Base-by-base conservation (phyloP, 2,113 vertebrate genomes). In the Lagopus leucura region DNA sequence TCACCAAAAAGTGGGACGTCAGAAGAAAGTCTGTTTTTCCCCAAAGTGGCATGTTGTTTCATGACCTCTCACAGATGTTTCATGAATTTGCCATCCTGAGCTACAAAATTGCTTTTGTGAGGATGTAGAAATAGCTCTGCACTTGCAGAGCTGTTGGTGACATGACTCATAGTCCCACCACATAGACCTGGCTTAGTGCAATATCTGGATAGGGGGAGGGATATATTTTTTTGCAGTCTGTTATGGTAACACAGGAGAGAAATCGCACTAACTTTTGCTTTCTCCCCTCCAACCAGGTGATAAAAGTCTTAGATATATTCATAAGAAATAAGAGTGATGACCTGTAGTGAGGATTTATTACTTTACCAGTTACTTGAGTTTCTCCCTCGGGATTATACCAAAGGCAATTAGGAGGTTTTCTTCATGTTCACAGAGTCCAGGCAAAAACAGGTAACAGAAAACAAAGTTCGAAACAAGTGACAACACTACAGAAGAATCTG, bases 11-110 rank as follows among this genome's bases (percentile, higher is more conserved):
- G 25, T 63, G 50, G 54, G 42, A 86, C 38, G 47, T 91, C 61
- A 61, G 50, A 75, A 91, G 69, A 72, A 94, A 90, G 60, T 38
- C 84, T 91, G 34, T 88, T 94, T 93, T 91, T 94, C 93, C 54
- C 65, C 52, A 43, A 72, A 95, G 72, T 75, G 76, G 58, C 71
- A 30, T 36, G 85, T 84, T 91, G 16, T 90, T 94, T 92, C 60
- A 54, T 60, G 91, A 89, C 75, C 84, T 89, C 94, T 88, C 85
- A 93, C 91, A 91, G 94, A 91, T 91, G 94, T 91, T 93, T 91
- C 47, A 25, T 80, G 28, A 74, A 88, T 94, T 92, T 95, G 82
- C 92, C 74, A 96, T 76, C 77, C 55, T 60, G 72, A 93, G 72
- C 78, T 77, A 91, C 89, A 80, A 67, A 71, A 92, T 64, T 77